phyloP scores from a whole-genome alignment of 2,888 invertebrate species.

The Troides helena region DNA sequence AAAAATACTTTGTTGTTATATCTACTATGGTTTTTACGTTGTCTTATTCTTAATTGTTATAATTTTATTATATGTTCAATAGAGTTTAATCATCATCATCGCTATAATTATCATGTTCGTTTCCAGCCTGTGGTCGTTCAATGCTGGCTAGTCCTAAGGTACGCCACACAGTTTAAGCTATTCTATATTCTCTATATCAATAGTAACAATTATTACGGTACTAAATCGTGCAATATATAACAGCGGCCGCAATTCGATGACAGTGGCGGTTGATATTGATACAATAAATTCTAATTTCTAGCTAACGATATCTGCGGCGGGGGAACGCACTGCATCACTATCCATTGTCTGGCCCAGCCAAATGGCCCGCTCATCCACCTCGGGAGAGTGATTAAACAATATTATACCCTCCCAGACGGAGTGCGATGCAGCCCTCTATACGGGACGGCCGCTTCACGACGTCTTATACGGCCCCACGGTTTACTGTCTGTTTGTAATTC shows the following conservation, averaged over 20 bases:
- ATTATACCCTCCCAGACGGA: conserved; percentile 24
- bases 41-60: too few relatives aligned
- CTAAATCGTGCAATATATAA: conserved; percentile 12
- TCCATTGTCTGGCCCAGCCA: conserved; percentile 22
- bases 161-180: too few relatives aligned
- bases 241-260: conserved; percentile 13
- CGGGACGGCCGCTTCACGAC: conserved; percentile 23
- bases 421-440: conserved; percentile 25
- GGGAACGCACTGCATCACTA: conserved; percentile 10
- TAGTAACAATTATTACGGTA: background rate
- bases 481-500: conserved; percentile 30
- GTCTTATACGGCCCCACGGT: conserved; percentile 29
- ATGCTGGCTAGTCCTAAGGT: too few relatives aligned
- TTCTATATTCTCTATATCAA: background rate
- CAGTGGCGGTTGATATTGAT: conserved; percentile 26
- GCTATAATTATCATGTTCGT: too few relatives aligned
- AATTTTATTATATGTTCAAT: too few relatives aligned
- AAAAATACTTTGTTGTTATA: too few relatives aligned
- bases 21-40: too few relatives aligned
- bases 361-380: conserved; percentile 24
- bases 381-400: conserved; percentile 28
- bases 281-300: conserved; percentile 27
- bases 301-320: conserved; percentile 12
- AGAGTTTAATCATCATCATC: too few relatives aligned
- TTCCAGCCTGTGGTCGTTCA: too few relatives aligned